A percentile compares a stretch with the other conserved stretches of the same genome.
phyloP scores from a whole-genome alignment of 2,797 vertebrate species.

The Buphagus erythrorhynchus region DNA sequence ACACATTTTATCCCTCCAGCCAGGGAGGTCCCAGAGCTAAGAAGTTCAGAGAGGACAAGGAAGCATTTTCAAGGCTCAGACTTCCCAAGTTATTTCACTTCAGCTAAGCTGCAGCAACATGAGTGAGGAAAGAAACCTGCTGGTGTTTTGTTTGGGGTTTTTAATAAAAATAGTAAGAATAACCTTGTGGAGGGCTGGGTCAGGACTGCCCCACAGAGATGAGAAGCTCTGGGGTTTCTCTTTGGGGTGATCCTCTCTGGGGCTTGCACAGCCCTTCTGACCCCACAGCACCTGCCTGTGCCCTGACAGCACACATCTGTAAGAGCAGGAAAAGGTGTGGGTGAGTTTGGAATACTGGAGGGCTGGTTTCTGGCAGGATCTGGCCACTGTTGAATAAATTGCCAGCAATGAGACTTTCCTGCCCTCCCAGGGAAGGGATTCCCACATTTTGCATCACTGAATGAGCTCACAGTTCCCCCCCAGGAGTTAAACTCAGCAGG shows the following conservation, averaged over 20 bases:
- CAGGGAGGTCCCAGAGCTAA: neutral
- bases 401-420: neutral
- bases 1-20: rapidly evolving
- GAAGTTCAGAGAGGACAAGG: neutral
- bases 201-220: neutral
- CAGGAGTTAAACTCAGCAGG: neutral
- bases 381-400: neutral
- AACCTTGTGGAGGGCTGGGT: neutral
- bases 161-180: neutral
- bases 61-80: neutral
- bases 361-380: neutral
- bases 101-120: neutral
- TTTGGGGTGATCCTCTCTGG: neutral
- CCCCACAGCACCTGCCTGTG: neutral
- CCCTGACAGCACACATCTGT: neutral
- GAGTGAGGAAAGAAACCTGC: neutral
- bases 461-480: neutral
- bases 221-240: neutral
- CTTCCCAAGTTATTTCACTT: neutral
- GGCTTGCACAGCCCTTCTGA: neutral
- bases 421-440: neutral
- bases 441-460: neutral
- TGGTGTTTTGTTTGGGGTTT: neutral
- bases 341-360: neutral
- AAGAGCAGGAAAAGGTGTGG: neutral